Evolutionary conservation across 2,797 vertebrate genomes (phyloP).

Genomic region (Heliangelus exortis): DNA sequence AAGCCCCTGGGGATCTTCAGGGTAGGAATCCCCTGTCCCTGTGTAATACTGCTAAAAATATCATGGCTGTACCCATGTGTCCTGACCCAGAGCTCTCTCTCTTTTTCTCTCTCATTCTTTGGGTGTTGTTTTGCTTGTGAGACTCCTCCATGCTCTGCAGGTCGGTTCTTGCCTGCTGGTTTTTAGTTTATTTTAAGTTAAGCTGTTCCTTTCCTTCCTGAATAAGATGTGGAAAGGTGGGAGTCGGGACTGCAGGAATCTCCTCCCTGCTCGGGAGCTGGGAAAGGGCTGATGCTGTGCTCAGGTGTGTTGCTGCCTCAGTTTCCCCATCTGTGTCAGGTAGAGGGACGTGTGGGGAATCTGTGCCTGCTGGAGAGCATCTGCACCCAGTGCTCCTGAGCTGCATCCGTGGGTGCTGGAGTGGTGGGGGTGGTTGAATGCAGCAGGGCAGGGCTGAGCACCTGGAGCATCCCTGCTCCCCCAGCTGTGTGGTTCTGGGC

Average conservation of each 20-base stretch:
- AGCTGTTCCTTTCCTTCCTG: accelerated
- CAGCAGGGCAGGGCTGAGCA: background rate
- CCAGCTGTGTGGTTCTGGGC: background rate
- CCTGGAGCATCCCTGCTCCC: background rate
- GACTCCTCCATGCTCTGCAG: background rate
- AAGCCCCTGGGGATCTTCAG: constrained; percentile 56
- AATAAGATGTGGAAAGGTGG: background rate
- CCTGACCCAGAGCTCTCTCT: background rate
- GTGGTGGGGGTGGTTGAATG: background rate
- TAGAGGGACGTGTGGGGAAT: background rate
- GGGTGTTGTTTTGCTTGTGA: background rate
- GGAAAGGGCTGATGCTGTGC: background rate
- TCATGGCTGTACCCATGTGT: background rate
- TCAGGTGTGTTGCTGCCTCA: background rate
- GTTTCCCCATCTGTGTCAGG: background rate
- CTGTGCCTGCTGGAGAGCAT: accelerated
- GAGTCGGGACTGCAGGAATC: accelerated
- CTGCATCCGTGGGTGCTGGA: accelerated
- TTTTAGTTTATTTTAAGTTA: background rate
- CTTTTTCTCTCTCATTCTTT: background rate
- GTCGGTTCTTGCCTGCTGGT: background rate
- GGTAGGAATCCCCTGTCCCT: constrained; percentile 67
- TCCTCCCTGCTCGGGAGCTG: background rate
- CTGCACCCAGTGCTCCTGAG: accelerated
- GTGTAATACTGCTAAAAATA: constrained; percentile 67